These are phyloP conservation scores for Hippocampus barbouri DNA, from an alignment of 2,113 vertebrate species.

Conservation along the genomic window DNA sequence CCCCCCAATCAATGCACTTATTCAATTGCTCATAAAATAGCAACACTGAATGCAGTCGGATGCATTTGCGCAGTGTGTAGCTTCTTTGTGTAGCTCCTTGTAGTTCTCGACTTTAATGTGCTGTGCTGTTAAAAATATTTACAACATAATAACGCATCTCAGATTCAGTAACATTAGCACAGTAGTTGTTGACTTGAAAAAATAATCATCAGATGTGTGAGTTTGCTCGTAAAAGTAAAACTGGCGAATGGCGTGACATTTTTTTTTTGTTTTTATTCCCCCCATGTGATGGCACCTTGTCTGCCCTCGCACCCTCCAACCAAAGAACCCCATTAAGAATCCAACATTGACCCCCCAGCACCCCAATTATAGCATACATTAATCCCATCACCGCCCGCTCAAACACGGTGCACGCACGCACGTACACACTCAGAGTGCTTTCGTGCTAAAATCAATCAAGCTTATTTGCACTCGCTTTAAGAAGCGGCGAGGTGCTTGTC, in stretches of 20 bases:
- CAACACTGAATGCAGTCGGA: too few relatives aligned
- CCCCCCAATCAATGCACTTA: too few relatives aligned
- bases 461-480: background rate
- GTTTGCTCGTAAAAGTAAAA: background rate
- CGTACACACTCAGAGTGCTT: background rate
- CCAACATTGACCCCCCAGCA: background rate
- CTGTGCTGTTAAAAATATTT: too few relatives aligned
- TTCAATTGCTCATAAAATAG: too few relatives aligned
- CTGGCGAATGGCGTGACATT: background rate
- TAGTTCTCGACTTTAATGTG: too few relatives aligned
- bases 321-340: background rate
- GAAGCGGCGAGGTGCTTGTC: background rate
- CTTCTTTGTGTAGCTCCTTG: too few relatives aligned
- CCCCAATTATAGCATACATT: conserved; percentile 5
- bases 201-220: too few relatives aligned
- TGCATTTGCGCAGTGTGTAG: too few relatives aligned
- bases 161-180: too few relatives aligned
- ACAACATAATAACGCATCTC: too few relatives aligned
- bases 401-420: background rate
- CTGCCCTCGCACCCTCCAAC: background rate
- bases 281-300: background rate
- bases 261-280: background rate
- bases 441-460: conserved; percentile 1
- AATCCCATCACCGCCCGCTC: background rate
- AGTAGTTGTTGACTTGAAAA: too few relatives aligned